Evolutionary conservation across 2,113 vertebrate genomes (phyloP).

Genomic region (Silurus glanis): DNA sequence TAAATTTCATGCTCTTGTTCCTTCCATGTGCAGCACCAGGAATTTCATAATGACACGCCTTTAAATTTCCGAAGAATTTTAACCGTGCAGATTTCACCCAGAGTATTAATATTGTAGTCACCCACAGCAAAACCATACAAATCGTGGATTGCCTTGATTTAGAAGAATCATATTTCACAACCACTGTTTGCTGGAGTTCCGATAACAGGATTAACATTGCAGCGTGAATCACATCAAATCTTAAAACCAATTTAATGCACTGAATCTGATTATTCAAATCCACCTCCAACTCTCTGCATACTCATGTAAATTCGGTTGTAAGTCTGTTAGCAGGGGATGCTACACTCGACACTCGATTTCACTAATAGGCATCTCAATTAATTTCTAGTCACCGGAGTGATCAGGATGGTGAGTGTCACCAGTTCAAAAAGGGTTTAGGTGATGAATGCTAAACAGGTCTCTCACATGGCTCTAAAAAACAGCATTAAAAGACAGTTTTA

Average conservation of each 20-base stretch:
- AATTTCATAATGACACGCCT: too few relatives aligned
- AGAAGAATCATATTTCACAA: constrained; percentile 5
- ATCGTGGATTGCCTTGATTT: background rate
- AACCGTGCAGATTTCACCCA: too few relatives aligned
- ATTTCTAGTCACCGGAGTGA: constrained; percentile 9
- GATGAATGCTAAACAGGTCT: constrained; percentile 8
- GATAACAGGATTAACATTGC: constrained; percentile 3
- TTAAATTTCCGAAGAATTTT: too few relatives aligned
- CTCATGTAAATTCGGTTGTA: constrained; percentile 19
- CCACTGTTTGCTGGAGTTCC: background rate
- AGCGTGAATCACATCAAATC: background rate
- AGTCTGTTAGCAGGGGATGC: constrained; percentile 10
- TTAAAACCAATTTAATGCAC: constrained; percentile 7
- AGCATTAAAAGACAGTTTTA: background rate
- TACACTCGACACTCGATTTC: constrained; percentile 2
- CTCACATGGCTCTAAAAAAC: background rate
- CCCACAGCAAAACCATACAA: background rate
- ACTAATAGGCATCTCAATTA: constrained; percentile 24
- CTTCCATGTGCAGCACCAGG: too few relatives aligned
- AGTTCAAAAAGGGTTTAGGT: background rate
- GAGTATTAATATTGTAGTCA: too few relatives aligned
- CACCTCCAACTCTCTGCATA: background rate
- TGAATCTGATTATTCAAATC: background rate
- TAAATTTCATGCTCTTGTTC: background rate
- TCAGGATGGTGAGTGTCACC: background rate